Percentiles rank a stretch among this genome's conserved stretches.
phyloP scores from a whole-genome alignment of 2,888 invertebrate species.

The Trichogramma dendrolimi region DNA sequence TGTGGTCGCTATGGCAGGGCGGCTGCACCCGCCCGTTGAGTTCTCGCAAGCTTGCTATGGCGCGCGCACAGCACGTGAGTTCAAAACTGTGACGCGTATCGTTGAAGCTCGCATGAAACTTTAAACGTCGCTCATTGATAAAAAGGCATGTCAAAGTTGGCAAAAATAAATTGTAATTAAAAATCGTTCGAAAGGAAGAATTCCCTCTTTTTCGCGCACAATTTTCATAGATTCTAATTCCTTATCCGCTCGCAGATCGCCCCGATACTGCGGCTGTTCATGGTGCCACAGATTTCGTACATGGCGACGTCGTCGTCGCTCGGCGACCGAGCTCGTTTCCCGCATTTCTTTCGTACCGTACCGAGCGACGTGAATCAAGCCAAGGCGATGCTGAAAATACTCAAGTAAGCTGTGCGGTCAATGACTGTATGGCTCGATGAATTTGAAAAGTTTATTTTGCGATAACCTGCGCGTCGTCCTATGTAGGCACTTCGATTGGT shows the following conservation, averaged over 20 bases:
- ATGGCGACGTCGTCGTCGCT: slow-evolving; percentile 57
- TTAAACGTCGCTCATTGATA: no score
- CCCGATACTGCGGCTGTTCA: slow-evolving; percentile 54
- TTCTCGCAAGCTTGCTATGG: no score
- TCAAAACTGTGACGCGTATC: no score
- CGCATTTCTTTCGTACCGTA: slow-evolving; percentile 58
- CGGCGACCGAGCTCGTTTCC: slow-evolving; percentile 54
- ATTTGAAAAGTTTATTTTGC: no score
- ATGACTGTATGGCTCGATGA: no score
- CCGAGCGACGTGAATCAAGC: slow-evolving; percentile 58
- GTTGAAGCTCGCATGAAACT: no score
- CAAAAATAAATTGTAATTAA: no score
- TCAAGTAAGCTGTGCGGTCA: slow-evolving; percentile 47
- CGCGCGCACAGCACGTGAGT: no score
- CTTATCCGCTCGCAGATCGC: slow-evolving; percentile 49
- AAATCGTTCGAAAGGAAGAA: no score
- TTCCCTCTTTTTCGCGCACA: background rate
- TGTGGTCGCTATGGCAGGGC: no score
- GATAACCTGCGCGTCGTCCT: background rate
- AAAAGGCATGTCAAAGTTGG: no score
- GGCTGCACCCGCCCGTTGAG: no score
- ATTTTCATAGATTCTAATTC: background rate
- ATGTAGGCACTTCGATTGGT: slow-evolving; percentile 55
- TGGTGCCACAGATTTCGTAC: slow-evolving; percentile 58
- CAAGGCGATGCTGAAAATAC: slow-evolving; percentile 56